These are phyloP conservation scores for Florisuga fusca DNA, from an alignment of 2,797 vertebrate genomes.

Conservation along the genomic window DNA sequence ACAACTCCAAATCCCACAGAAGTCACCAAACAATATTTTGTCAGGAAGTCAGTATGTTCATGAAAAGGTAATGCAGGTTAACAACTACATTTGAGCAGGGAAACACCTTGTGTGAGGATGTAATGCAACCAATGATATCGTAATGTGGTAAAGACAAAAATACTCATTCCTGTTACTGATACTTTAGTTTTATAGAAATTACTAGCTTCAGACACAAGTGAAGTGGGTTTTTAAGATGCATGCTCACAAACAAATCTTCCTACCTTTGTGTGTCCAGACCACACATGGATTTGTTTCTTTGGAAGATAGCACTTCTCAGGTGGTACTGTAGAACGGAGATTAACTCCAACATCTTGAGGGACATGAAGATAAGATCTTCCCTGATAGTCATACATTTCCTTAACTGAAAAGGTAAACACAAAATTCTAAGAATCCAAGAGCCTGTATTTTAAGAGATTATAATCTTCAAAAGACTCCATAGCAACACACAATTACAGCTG, in stretches of 20 bases:
- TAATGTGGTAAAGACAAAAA: background rate
- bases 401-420: conserved; percentile 85
- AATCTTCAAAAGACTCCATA: background rate
- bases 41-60: background rate
- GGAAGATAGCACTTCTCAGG: conserved; percentile 98
- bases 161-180: background rate
- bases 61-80: background rate
- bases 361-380: conserved; percentile 96
- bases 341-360: conserved; percentile 97
- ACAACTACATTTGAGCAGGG: background rate
- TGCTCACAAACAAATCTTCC: background rate
- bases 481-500: background rate
- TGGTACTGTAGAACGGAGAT: conserved; percentile 89
- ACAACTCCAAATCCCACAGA: background rate
- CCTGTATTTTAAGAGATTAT: background rate
- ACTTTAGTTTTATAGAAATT: background rate
- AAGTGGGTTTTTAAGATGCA: background rate
- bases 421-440: background rate
- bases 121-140: background rate
- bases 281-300: conserved; percentile 97
- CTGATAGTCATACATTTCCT: conserved; percentile 99
- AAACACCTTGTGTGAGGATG: background rate
- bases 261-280: conserved; percentile 98
- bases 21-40: background rate
- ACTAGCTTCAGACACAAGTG: background rate